Evolutionary conservation across 2,888 invertebrate species (phyloP).

Genomic region (Iphiclides podalirius): DNA sequence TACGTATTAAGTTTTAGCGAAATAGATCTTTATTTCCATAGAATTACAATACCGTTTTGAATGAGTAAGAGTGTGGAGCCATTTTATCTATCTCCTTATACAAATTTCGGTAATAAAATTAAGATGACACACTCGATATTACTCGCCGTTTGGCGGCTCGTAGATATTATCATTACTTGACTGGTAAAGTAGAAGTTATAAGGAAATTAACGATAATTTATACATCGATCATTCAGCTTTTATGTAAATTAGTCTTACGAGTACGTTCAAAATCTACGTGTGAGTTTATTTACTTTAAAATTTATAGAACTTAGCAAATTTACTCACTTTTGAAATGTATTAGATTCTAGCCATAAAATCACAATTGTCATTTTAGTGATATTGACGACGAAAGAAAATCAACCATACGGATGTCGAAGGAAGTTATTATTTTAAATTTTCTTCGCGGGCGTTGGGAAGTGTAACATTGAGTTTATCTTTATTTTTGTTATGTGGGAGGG

Average conservation of each 20-base stretch:
- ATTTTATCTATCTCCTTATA: conserved; percentile 30
- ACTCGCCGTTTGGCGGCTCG: conserved; percentile 33
- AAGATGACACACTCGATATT: conserved; percentile 32
- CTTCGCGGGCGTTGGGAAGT: too few relatives aligned
- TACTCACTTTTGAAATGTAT: too few relatives aligned
- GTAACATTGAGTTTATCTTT: too few relatives aligned
- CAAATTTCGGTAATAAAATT: conserved; percentile 36
- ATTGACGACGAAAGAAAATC: too few relatives aligned
- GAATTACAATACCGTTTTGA: conserved; percentile 1
- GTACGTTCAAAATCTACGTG: not conserved
- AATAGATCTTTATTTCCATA: not conserved
- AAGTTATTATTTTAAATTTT: too few relatives aligned
- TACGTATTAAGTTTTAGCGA: not conserved
- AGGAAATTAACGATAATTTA: conserved; percentile 12
- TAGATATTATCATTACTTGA: conserved; percentile 14
- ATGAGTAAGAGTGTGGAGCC: not conserved
- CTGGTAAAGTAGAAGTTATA: conserved; percentile 10
- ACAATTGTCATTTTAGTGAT: too few relatives aligned
- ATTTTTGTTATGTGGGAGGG: too few relatives aligned
- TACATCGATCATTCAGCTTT: conserved; percentile 7
- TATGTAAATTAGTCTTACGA: conserved; percentile 6
- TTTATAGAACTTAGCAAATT: too few relatives aligned
- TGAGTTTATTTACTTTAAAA: not conserved
- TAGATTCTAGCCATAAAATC: too few relatives aligned
- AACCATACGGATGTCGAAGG: too few relatives aligned